Percentiles rank a stretch among this genome's conserved stretches.
Conservation (phyloP, 2,888 invertebrate species). For the Steinernema carpocapsae region DNA sequence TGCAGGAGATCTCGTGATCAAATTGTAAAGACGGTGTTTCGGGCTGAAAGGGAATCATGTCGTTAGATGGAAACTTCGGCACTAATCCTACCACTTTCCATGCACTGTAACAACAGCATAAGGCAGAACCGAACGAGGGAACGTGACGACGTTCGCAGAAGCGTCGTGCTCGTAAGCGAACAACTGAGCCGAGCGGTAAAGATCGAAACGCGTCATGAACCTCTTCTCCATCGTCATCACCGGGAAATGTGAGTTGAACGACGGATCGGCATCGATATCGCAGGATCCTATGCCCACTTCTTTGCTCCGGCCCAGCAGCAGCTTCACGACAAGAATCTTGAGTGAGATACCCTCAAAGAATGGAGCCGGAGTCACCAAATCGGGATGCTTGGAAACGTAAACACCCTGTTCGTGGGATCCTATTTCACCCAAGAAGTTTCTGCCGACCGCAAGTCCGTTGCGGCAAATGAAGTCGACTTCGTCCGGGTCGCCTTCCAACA, state of each 20-base stretch:
- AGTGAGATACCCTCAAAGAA: conserved; percentile 33
- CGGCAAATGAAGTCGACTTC: conserved; percentile 26
- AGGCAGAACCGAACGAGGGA: not conserved
- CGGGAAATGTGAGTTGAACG: conserved; percentile 36
- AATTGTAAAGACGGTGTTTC: not conserved
- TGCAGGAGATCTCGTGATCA: too few relatives aligned
- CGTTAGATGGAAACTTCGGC: not conserved
- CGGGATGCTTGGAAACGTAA: conserved; percentile 39
- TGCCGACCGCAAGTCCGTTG: conserved; percentile 32
- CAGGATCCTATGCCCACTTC: conserved; percentile 11
- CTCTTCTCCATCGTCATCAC: not conserved
- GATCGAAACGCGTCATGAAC: conserved; percentile 25
- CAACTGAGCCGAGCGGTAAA: conserved; percentile 35
- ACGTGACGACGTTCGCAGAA: not conserved
- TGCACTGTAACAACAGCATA: not conserved
- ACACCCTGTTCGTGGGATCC: conserved; percentile 37
- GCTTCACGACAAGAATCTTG: conserved; percentile 39
- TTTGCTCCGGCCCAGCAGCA: conserved; percentile 37
- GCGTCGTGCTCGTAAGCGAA: conserved; percentile 7
- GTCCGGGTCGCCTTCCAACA: conserved; percentile 10
- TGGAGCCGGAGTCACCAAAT: conserved; percentile 34
- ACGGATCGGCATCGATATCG: conserved; percentile 36
- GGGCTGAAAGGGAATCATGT: not conserved
- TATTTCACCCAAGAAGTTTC: conserved; percentile 37
- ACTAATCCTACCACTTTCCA: not conserved